Percentiles rank a stretch among this genome's conserved stretches.
Evolutionary conservation across 2,797 vertebrate genomes (phyloP).

Genomic region (Brotula barbata): DNA sequence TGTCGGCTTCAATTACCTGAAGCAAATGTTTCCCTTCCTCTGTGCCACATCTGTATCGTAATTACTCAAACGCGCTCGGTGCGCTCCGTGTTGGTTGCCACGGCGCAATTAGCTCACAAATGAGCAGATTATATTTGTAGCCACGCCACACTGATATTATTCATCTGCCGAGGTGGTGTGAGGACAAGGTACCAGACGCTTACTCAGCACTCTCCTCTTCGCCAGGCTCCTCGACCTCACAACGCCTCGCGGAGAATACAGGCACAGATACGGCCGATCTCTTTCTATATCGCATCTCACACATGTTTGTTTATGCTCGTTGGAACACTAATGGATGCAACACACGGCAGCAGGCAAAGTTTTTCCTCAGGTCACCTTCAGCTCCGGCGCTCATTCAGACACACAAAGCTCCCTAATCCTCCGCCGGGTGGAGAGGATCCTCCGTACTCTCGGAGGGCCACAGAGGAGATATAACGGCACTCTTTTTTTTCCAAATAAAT

Average conservation of each 20-base stretch:
- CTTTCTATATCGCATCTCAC: background rate
- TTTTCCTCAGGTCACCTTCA: conserved; percentile 31
- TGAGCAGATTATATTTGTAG: conserved; percentile 51
- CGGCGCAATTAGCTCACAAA: conserved; percentile 64
- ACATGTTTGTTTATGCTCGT: too few relatives aligned
- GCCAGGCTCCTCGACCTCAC: conserved; percentile 11
- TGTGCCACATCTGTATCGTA: conserved; percentile 63
- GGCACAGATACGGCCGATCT: too few relatives aligned
- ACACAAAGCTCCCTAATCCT: conserved; percentile 9
- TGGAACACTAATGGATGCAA: too few relatives aligned
- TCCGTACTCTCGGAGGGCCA: conserved; percentile 1
- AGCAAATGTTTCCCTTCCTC: conserved; percentile 38
- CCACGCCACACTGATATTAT: conserved; percentile 35
- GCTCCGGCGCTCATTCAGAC: background rate
- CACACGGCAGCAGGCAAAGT: conserved; percentile 3
- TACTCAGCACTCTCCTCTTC: conserved; percentile 36
- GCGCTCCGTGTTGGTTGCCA: conserved; percentile 19
- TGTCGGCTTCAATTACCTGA: conserved; percentile 60
- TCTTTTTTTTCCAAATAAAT: too few relatives aligned
- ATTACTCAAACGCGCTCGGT: conserved; percentile 58
- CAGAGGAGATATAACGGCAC: background rate
- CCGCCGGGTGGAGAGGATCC: conserved; percentile 14
- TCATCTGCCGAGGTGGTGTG: conserved; percentile 30
- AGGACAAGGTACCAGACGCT: conserved; percentile 29
- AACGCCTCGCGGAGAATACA: too few relatives aligned